Evolutionary conservation across 2,888 invertebrate species (phyloP).

Genomic region (Meandrusa payeni): DNA sequence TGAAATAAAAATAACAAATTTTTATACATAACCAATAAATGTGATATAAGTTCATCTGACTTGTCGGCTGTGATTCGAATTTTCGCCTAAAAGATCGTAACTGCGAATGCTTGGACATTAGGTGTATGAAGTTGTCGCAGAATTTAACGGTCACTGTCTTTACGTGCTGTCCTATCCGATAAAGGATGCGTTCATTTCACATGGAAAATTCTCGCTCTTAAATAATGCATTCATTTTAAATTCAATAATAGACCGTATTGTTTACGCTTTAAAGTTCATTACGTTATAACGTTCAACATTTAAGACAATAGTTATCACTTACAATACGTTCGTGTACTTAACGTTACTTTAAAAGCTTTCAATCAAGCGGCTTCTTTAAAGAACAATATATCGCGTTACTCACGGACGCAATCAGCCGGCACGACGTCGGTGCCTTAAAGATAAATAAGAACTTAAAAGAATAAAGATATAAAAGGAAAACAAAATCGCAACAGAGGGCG

Average conservation of each 20-base stretch:
- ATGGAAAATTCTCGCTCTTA: neutral
- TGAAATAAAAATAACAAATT: too few relatives aligned
- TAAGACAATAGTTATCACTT: slow-evolving; percentile 26
- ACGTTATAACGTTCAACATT: neutral
- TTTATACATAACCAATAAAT: too few relatives aligned
- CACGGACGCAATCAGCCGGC: slow-evolving; percentile 69
- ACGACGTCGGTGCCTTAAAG: slow-evolving; percentile 44
- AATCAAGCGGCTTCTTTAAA: slow-evolving; percentile 58
- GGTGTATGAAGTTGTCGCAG: too few relatives aligned
- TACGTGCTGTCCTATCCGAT: neutral
- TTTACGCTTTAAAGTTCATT: neutral
- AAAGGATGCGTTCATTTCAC: slow-evolving; percentile 3
- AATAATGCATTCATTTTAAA: neutral
- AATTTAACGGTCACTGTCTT: neutral
- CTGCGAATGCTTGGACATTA: too few relatives aligned
- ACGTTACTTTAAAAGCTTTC: slow-evolving; percentile 53
- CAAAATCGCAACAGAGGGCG: slow-evolving; percentile 41
- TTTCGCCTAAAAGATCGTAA: too few relatives aligned
- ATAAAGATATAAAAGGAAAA: slow-evolving; percentile 32
- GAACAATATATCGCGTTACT: slow-evolving; percentile 60
- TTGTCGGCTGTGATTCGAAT: too few relatives aligned
- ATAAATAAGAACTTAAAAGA: slow-evolving; percentile 32
- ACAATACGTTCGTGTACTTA: slow-evolving; percentile 31
- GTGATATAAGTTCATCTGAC: too few relatives aligned
- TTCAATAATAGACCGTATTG: neutral